Evolutionary conservation across 1,140 invertebrate genomes (phyloP).

Genomic region (Aplysia californica): DNA sequence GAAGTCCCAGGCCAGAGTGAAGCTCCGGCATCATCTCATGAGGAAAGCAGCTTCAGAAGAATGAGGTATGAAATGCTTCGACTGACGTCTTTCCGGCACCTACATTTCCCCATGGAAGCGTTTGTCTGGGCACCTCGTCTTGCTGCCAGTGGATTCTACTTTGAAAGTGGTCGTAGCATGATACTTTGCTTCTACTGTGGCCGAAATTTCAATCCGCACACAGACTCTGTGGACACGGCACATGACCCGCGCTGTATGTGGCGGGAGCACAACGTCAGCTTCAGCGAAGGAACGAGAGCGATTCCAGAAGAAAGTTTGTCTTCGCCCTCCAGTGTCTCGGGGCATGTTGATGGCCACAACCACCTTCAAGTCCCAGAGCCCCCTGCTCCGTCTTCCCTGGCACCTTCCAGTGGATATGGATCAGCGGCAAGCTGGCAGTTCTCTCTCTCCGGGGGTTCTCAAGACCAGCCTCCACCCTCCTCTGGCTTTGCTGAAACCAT

Average conservation of each 20-base stretch:
- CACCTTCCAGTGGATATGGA: too few species aligned
- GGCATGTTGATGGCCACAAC: background rate
- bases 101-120: too few species aligned
- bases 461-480: background rate
- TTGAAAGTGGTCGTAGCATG: background rate
- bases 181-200: background rate
- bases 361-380: too few species aligned
- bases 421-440: too few species aligned
- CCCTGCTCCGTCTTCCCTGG: too few species aligned
- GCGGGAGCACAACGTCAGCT: background rate
- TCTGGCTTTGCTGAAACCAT: background rate
- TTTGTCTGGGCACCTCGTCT: background rate
- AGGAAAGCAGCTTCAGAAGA: too few species aligned
- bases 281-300: too few species aligned
- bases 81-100: background rate
- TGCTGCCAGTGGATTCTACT: background rate
- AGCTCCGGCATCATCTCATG: too few species aligned
- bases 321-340: background rate
- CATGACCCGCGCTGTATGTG: background rate
- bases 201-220: background rate
- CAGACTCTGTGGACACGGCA: background rate
- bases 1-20: too few species aligned
- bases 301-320: background rate
- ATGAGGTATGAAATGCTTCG: background rate
- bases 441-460: background rate